Evolutionary conservation across 2,797 vertebrate genomes (phyloP).

Genomic region (Brachymystax lenok): DNA sequence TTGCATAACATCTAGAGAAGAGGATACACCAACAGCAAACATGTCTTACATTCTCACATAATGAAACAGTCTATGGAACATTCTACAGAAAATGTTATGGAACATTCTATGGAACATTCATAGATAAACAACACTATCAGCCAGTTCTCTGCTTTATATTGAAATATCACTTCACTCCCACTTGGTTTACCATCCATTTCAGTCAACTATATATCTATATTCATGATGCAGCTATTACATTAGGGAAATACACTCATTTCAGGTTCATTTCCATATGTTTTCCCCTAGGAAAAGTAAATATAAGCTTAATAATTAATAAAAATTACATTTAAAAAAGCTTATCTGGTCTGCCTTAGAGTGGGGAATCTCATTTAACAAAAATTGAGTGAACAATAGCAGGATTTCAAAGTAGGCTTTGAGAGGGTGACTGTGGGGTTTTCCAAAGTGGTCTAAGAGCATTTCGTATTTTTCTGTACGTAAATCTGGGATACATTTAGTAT

Average conservation of each 20-base stretch:
- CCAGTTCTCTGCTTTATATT: background rate
- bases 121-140: background rate
- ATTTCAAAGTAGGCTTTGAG: background rate
- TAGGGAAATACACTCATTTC: constrained; percentile 8
- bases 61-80: constrained; percentile 31
- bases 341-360: constrained; percentile 6
- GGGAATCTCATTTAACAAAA: background rate
- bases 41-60: constrained; percentile 28
- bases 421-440: no score
- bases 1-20: constrained; percentile 45
- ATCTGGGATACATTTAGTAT: no score
- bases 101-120: constrained; percentile 38
- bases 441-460: no score
- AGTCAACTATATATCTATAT: background rate
- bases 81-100: constrained; percentile 44
- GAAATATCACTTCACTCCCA: background rate
- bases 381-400: background rate
- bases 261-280: constrained; percentile 7
- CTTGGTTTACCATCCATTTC: background rate
- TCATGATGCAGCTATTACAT: constrained; percentile 7
- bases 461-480: no score
- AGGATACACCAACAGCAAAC: constrained; percentile 1
- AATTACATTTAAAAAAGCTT: background rate
- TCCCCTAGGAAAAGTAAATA: constrained; percentile 16
- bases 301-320: background rate